Evolutionary conservation across 2,113 vertebrate species (phyloP).

Genomic region (Piaya cayana): DNA sequence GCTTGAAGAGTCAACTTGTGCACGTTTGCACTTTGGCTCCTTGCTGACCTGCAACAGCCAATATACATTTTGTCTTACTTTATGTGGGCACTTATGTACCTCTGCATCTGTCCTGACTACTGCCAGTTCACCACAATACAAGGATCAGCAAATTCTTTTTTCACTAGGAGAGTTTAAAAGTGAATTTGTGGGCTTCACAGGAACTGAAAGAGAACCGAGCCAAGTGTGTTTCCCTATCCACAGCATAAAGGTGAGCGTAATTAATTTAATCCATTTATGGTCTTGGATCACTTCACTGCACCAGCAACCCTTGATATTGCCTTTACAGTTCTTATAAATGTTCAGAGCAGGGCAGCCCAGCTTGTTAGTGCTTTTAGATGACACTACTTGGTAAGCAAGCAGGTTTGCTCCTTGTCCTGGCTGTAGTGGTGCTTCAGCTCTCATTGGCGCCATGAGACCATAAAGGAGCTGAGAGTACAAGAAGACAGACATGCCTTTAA

Average conservation of each 20-base stretch:
- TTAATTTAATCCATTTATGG: not conserved
- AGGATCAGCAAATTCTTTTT: not conserved
- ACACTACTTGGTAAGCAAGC: fast-evolving
- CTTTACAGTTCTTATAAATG: fast-evolving
- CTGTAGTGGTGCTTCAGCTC: not conserved
- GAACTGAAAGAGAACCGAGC: not conserved
- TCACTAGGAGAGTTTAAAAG: not conserved
- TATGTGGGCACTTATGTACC: not conserved
- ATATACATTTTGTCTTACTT: not conserved
- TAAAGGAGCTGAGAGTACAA: not conserved
- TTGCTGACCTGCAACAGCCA: not conserved
- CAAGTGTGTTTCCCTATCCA: not conserved
- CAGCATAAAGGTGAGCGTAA: not conserved
- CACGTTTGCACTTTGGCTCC: not conserved
- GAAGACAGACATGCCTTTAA: not conserved
- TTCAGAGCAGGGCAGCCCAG: not conserved
- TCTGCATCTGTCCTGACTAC: not conserved
- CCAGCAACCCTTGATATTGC: fast-evolving
- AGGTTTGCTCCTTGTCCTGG: not conserved
- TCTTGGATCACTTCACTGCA: not conserved
- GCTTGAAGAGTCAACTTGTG: not conserved
- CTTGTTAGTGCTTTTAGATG: not conserved
- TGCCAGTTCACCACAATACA: not conserved
- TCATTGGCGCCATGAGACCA: fast-evolving
- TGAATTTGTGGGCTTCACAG: not conserved